These are phyloP conservation scores for Allolobophora icterica DNA, from an alignment of 2,888 invertebrate genomes.

Conservation along the genomic window DNA sequence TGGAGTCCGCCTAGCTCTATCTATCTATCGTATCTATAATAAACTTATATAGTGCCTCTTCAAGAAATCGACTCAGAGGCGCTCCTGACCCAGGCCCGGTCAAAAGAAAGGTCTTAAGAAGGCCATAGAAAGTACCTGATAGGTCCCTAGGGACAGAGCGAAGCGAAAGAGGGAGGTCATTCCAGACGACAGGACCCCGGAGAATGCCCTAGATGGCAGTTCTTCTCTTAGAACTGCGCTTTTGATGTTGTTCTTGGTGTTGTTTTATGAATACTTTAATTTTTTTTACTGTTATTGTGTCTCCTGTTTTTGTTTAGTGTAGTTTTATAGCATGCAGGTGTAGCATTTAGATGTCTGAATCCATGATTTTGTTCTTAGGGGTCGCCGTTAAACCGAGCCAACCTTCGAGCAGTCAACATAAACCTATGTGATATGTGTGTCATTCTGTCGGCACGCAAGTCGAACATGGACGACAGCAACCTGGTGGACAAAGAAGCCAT, in stretches of 20 bases:
- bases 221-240: neutral
- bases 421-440: conserved; percentile 99
- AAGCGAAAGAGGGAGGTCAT: too few relatives aligned
- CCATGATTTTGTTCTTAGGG: conserved; percentile 75
- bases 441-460: conserved; percentile 86
- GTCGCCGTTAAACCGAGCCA: conserved; percentile 94
- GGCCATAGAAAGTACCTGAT: too few relatives aligned
- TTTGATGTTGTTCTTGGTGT: neutral
- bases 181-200: too few relatives aligned
- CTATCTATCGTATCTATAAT: too few relatives aligned
- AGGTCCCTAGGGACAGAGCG: too few relatives aligned
- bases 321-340: neutral
- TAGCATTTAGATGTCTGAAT: neutral
- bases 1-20: too few relatives aligned
- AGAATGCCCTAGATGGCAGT: too few relatives aligned
- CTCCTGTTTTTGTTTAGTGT: neutral
- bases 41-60: too few relatives aligned
- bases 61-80: too few relatives aligned
- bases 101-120: too few relatives aligned
- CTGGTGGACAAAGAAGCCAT: conserved; percentile 99
- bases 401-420: conserved; percentile 98
- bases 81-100: too few relatives aligned
- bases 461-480: conserved; percentile 86
- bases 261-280: neutral
- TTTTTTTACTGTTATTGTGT: neutral